Conservation (phyloP, 2,888 invertebrate genomes). For the Drosophila maculinotata region DNA sequence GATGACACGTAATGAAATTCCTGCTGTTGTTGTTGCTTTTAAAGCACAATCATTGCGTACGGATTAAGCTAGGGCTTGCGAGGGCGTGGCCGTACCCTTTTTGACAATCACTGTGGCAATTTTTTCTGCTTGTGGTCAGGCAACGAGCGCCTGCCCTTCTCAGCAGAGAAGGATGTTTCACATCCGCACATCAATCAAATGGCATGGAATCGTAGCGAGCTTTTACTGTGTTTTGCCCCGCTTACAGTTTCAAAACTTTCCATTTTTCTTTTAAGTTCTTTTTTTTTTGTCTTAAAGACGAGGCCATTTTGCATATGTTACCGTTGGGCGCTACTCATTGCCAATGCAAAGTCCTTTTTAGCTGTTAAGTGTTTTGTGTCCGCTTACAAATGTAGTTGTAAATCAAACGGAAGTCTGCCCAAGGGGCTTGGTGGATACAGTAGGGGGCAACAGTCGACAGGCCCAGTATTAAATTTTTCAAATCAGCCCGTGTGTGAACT, state of each 20-base stretch:
- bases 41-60: slow-evolving; percentile 53
- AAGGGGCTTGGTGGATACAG: background rate
- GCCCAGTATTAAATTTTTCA: slow-evolving; percentile 34
- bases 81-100: slow-evolving; percentile 58
- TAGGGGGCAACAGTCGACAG: background rate
- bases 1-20: slow-evolving; percentile 61
- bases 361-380: slow-evolving; percentile 78
- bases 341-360: slow-evolving; percentile 74
- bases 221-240: slow-evolving; percentile 4
- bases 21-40: slow-evolving; percentile 33
- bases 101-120: slow-evolving; percentile 60
- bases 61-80: slow-evolving; percentile 19
- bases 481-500: background rate
- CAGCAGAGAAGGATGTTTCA: slow-evolving; percentile 47
- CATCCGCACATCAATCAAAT: slow-evolving; percentile 70
- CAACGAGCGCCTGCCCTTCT: slow-evolving; percentile 1
- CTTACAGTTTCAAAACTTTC: slow-evolving; percentile 27
- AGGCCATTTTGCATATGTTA: slow-evolving; percentile 58
- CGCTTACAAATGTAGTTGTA: slow-evolving; percentile 72
- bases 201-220: slow-evolving; percentile 23
- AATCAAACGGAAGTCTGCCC: slow-evolving; percentile 54
- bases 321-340: slow-evolving; percentile 58
- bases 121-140: slow-evolving; percentile 58
- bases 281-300: slow-evolving; percentile 41
- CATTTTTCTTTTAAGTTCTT: slow-evolving; percentile 27